These are phyloP conservation scores for Caenorhabditis sinica DNA, from an alignment of 2,888 invertebrate genomes.

Conservation along the genomic window DNA sequence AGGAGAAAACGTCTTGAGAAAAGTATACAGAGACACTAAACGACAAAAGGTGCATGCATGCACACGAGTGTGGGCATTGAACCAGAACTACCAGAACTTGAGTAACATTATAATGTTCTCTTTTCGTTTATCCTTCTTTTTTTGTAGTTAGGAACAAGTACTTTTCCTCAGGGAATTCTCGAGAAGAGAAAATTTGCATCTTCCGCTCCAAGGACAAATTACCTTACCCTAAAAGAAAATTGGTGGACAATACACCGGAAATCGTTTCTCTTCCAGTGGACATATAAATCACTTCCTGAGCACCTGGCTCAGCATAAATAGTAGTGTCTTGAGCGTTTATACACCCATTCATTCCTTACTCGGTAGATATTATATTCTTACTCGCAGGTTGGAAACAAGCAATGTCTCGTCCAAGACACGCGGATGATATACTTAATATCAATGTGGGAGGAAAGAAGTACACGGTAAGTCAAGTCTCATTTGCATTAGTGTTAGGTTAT, in stretches of 20 bases:
- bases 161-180: neutral
- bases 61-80: slow-evolving; percentile 57
- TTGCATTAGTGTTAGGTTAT: too few species aligned
- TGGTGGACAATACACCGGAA: slow-evolving; percentile 60
- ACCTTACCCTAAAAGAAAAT: slow-evolving; percentile 21
- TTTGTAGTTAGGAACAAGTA: slow-evolving; percentile 8
- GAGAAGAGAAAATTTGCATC: slow-evolving; percentile 41
- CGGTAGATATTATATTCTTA: neutral
- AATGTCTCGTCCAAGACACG: slow-evolving; percentile 79
- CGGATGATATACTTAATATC: slow-evolving; percentile 83
- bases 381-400: neutral
- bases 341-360: neutral
- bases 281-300: slow-evolving; percentile 63
- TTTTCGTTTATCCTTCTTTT: slow-evolving; percentile 2
- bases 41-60: slow-evolving; percentile 46
- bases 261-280: slow-evolving; percentile 54
- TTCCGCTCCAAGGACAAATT: slow-evolving; percentile 48
- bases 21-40: slow-evolving; percentile 12
- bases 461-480: slow-evolving; percentile 76
- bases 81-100: slow-evolving; percentile 47
- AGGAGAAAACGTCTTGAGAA: neutral
- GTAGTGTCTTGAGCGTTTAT: neutral
- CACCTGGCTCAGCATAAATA: slow-evolving; percentile 42
- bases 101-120: slow-evolving; percentile 44
- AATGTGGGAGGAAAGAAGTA: slow-evolving; percentile 84